Evolutionary conservation across 2,113 vertebrate species (phyloP), one percentile per base, ranked within the genome.

Genomic region (Heliornis fulica): DNA sequence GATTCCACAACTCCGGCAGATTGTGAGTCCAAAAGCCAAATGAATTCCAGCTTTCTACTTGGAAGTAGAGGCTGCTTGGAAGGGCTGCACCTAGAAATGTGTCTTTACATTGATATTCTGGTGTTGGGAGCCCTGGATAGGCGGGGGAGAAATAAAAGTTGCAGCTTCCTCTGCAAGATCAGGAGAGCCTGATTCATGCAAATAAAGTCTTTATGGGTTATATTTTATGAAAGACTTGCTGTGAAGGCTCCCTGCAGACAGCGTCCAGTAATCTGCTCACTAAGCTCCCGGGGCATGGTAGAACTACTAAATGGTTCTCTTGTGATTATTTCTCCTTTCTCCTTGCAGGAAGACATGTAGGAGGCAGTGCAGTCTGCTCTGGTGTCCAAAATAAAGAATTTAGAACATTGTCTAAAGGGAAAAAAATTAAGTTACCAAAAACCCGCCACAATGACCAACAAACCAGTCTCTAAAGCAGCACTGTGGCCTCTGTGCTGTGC

Each of bases 401-500:
- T 32, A 50, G 80, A 82, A 36, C 17, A 19, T 18, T 54, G 29
- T 34, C 8, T 50, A 51, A 85, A 86, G 13, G 36, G 20, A 23
- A 54, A 64, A 77, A 5, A 40, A 40, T 80, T 19, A 72, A 90
- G 51, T 28, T 9, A 29, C 6, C 22, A 29, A 2, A 11, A 18
- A 26, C 19, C 46, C 46, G n/a, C n/a, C n/a, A n/a, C 46, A 46
- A 46, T 21, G 20, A 46, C 46, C 46, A 10, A 10, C 3, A 22
- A 59, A 3, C 25, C 4, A 1, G 13, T 25, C 29, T 28, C 17
- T 21, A 8, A 71, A 64, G 36, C 29, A 40, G 20, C 22, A 43
- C 56, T 65, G 13, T 28, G 31, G 6, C 23, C 4, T 29, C n/a
- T 0, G 0, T 50, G 45, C 34, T 64, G 50, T 1, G 2, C 25